Conservation (phyloP, 1,140 invertebrate genomes). For the Antheraea mylitta region DNA sequence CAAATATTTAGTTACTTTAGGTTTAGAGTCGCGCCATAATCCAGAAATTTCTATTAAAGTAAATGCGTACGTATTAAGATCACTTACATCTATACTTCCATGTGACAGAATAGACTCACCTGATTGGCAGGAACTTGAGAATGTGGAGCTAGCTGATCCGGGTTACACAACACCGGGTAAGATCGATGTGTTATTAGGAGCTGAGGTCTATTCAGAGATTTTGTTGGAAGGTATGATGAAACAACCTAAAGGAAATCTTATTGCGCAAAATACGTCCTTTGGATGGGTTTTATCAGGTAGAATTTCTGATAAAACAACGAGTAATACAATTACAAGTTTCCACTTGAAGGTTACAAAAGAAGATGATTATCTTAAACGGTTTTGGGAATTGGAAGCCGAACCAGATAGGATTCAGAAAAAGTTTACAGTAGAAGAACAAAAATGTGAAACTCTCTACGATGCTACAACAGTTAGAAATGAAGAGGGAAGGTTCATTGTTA, state of each 20-base stretch:
- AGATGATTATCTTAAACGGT: too few relatives aligned
- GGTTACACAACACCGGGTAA: conserved; percentile 13
- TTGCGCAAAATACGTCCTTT: conserved; percentile 5
- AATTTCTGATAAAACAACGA: too few relatives aligned
- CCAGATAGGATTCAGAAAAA: too few relatives aligned
- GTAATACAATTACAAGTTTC: too few relatives aligned
- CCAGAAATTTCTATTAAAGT: conserved; percentile 11
- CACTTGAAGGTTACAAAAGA: too few relatives aligned
- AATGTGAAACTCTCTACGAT: too few relatives aligned
- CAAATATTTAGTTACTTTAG: conserved; percentile 17
- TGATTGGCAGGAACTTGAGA: conserved; percentile 11
- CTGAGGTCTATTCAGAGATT: conserved; percentile 12
- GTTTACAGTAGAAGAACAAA: too few relatives aligned
- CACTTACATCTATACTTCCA: conserved; percentile 19
- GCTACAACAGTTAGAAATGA: too few relatives aligned
- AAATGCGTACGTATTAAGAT: conserved; percentile 20
- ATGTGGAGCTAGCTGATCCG: conserved; percentile 23
- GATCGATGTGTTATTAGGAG: conserved; percentile 20
- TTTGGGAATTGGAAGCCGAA: too few relatives aligned
- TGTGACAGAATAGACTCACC: neutral
- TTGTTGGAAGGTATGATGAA: conserved; percentile 17
- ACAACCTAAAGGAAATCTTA: conserved; percentile 6
- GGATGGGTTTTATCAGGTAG: conserved; percentile 22
- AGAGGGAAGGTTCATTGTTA: too few relatives aligned
- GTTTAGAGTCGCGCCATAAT: conserved; percentile 19